Conservation (phyloP, 1,140 invertebrate species). For the Andrena cerasifolii region DNA sequence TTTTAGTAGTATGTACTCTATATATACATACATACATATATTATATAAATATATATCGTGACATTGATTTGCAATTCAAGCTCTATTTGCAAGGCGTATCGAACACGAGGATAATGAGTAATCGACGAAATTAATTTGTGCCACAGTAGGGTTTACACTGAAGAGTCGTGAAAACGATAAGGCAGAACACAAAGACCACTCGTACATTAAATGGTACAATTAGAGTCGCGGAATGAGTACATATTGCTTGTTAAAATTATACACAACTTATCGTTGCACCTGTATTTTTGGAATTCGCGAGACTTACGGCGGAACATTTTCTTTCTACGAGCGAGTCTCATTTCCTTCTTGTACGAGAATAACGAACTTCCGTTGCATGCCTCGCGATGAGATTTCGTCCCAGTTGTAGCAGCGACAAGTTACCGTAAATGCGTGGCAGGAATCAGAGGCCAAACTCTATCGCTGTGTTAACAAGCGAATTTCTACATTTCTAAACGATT, state of each 20-base stretch:
- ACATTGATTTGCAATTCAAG: constrained; percentile 34
- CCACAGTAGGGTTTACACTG: constrained; percentile 20
- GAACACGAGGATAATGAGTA: constrained; percentile 4
- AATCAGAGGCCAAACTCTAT: constrained; percentile 35
- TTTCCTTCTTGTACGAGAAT: neutral
- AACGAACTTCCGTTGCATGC: constrained; percentile 31
- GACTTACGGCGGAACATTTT: constrained; percentile 29
- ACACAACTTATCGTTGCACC: constrained; percentile 30
- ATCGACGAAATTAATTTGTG: constrained; percentile 32
- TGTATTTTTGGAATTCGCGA: constrained; percentile 34
- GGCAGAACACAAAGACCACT: neutral
- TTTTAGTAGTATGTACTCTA: constrained; percentile 27
- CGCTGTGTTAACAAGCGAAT: constrained; percentile 43
- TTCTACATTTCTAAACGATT: constrained; percentile 48
- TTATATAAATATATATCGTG: constrained; percentile 29
- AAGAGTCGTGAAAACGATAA: constrained; percentile 10
- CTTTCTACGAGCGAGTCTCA: constrained; percentile 7
- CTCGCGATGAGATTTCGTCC: constrained; percentile 11
- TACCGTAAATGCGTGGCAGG: constrained; percentile 9
- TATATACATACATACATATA: constrained; percentile 19
- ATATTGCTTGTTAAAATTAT: constrained; percentile 27
- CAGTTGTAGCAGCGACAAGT: constrained; percentile 16
- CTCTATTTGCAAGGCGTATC: constrained; percentile 16
- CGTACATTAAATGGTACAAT: constrained; percentile 18
- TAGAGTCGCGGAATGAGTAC: constrained; percentile 18